These are phyloP conservation scores for Drosophila ficusphila DNA, from an alignment of 1,140 invertebrate genomes.

Conservation along the genomic window DNA sequence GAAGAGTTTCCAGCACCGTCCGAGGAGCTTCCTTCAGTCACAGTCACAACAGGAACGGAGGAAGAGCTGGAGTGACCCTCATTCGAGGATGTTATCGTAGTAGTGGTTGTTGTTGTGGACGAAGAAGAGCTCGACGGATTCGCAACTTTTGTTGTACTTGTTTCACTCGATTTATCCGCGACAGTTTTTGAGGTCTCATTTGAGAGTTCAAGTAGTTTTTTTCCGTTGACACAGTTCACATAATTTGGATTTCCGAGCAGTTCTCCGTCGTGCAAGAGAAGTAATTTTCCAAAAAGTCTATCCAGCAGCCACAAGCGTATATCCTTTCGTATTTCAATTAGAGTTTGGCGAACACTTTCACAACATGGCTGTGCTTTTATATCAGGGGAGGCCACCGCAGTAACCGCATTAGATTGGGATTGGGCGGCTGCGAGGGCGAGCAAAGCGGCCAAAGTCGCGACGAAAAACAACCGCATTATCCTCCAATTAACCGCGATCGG, in stretches of 20 bases:
- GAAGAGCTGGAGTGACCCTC: not conserved
- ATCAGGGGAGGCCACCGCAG: conserved; percentile 35
- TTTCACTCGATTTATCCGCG: not conserved
- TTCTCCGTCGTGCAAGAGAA: conserved; percentile 58
- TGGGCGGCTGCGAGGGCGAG: conserved; percentile 48
- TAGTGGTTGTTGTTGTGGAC: not conserved
- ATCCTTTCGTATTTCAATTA: conserved; percentile 68
- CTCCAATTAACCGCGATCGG: conserved; percentile 17
- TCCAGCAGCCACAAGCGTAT: conserved; percentile 67
- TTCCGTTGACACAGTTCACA: conserved; percentile 48
- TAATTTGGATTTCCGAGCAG: conserved; percentile 45
- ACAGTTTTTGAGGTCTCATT: conserved; percentile 13
- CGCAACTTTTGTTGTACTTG: not conserved
- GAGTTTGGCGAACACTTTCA: conserved; percentile 73
- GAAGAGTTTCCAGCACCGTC: not conserved
- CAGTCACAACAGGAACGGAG: not conserved
- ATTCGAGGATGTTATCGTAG: conserved; percentile 15
- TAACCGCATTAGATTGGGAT: conserved; percentile 40
- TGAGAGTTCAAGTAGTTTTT: conserved; percentile 3
- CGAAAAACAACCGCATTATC: conserved; percentile 62
- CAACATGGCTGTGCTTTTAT: conserved; percentile 48
- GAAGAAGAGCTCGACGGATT: not conserved
- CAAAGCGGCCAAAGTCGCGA: conserved; percentile 51
- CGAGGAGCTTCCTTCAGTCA: not conserved
- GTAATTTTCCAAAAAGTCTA: conserved; percentile 65